Evolutionary conservation across 2,113 vertebrate genomes (phyloP).

Genomic region (Burhinus oedicnemus): DNA sequence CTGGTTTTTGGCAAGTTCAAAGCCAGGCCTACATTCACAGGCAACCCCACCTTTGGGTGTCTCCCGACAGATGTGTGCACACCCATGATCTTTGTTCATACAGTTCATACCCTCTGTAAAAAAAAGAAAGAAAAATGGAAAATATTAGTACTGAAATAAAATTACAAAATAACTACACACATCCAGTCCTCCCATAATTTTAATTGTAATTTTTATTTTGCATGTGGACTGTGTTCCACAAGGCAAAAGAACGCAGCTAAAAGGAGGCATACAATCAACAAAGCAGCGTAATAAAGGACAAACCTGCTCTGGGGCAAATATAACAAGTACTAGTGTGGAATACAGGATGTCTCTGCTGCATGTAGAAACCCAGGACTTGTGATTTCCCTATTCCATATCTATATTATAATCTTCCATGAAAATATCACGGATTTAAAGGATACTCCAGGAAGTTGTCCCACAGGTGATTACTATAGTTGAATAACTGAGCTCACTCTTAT

Average conservation of each 20-base stretch:
- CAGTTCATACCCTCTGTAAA: conserved; percentile 97
- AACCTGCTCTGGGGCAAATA: neutral
- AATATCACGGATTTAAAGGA: neutral
- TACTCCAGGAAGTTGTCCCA: neutral
- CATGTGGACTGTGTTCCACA: neutral
- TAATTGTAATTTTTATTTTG: neutral
- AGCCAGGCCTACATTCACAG: conserved; percentile 96
- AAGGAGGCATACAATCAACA: neutral
- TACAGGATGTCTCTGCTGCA: neutral
- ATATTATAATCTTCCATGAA: neutral
- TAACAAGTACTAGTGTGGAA: neutral
- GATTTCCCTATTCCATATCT: neutral
- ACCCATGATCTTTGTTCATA: conserved; percentile 99
- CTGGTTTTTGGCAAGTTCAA: conserved; percentile 96
- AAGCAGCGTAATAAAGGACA: neutral
- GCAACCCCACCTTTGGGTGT: conserved; percentile 96
- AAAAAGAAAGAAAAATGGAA: neutral
- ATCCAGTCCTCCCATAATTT: neutral
- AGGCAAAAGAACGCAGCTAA: neutral
- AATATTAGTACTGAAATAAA: conserved; percentile 35
- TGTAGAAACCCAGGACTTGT: neutral
- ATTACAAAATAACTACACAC: neutral
- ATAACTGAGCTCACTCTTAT: neutral
- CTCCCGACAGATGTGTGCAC: conserved; percentile 98
- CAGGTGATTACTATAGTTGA: neutral